These are phyloP conservation scores for Platalea minor DNA, from an alignment of 2,797 vertebrate species.

Conservation along the genomic window DNA sequence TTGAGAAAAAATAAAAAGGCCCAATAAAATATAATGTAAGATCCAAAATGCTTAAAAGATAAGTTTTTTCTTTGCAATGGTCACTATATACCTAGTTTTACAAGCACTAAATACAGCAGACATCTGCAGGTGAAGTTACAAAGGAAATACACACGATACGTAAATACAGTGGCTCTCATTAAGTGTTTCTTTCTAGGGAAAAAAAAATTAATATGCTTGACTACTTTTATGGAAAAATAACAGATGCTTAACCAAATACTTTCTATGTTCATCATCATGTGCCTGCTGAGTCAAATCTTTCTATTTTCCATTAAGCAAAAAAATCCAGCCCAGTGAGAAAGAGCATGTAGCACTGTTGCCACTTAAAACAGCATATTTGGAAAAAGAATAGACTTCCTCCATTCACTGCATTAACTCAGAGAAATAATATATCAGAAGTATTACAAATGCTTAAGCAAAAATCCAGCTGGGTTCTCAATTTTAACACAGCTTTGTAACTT, in stretches of 20 bases:
- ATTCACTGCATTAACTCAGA: background rate
- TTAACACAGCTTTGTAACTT: background rate
- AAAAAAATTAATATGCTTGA: background rate
- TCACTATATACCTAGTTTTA: background rate
- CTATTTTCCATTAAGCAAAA: background rate
- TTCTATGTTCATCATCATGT: background rate
- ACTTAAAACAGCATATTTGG: background rate
- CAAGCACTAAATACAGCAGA: background rate
- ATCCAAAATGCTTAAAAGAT: background rate
- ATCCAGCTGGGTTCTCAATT: background rate
- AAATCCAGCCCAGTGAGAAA: background rate
- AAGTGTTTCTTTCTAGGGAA: background rate
- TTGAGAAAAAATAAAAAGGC: background rate
- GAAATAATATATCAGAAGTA: background rate
- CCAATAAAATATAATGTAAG: background rate
- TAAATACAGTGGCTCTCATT: background rate
- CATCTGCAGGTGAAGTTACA: background rate
- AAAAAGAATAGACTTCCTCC: background rate
- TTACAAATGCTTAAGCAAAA: background rate
- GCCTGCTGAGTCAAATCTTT: background rate
- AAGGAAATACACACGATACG: background rate
- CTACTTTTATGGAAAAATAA: background rate
- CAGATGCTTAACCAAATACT: background rate
- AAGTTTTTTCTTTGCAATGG: background rate
- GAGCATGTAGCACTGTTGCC: background rate